Evolutionary conservation across 2,113 vertebrate genomes (phyloP), one percentile per base, ranked within the genome.

Genomic region (Pungitius pungitius): DNA sequence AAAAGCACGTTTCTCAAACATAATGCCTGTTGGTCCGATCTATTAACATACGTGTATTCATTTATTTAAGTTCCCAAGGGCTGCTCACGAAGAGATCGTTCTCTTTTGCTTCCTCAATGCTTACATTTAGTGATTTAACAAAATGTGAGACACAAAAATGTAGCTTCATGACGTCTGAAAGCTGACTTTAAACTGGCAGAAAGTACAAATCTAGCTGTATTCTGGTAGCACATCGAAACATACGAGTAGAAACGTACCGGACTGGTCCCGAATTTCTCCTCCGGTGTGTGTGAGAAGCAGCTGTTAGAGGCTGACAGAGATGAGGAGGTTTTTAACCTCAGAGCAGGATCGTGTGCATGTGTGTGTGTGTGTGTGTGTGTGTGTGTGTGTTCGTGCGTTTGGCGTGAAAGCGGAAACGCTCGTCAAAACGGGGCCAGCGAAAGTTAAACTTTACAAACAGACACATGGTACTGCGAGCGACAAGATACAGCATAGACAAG

Each of bases 391-490:
- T n/a, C n/a, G 30, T 58, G 26, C 30, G 69, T 57, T 80, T 65
- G 1, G 43, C 61, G 52, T 22, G 20, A 61, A 83, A 83, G 85
- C 86, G 88, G 86, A 91, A 90, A 72, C 15, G 43, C 59, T 80
- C 20, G 49, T 61, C 45, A 11, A 52, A 85, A 80, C 52, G 61
- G 47, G n/a, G 62, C 63, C 62, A 55, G 75, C 24, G 33, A 35
- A 35, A 35, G 33, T 35, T 35, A 35, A 51, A 22, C 11, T 7
- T 3, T 4, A 22, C 49, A 51, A n/a, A 20, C 45, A 8, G 42
- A 43, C 17, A 15, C 14, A 17, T 17, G 13, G 40, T 15, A 43
- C 40, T 43, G 18, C 45, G 20, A 4, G 43, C 45, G 18, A 9
- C 45, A 9, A 12, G n/a, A 12, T 8, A 24, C 47, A 3, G 43